phyloP scores from a whole-genome alignment of 92 coral and sea anemone species.

The Parazoanthus darwini region DNA sequence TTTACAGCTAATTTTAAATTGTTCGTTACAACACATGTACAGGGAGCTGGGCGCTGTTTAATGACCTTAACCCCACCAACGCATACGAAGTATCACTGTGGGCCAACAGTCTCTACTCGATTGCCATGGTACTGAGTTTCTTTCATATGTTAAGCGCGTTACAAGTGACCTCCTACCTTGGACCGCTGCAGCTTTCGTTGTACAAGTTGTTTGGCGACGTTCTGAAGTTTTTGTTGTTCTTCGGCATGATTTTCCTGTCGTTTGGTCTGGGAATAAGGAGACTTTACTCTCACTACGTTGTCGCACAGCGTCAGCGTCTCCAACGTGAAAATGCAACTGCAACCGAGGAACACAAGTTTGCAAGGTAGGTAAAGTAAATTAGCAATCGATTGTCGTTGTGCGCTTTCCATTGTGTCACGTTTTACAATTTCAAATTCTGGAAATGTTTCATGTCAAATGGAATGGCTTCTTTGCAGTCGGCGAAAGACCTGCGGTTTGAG shows the following conservation, averaged over 20 bases:
- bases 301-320: conserved; percentile 42
- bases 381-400: no score
- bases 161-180: conserved; percentile 59
- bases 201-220: no score
- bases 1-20: no score
- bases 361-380: not conserved
- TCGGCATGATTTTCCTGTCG: no score
- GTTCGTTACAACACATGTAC: no score
- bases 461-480: no score
- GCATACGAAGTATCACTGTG: not conserved
- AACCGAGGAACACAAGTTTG: not conserved
- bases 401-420: no score
- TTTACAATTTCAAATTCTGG: no score
- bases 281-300: conserved; percentile 76
- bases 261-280: no score
- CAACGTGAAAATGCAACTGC: not conserved
- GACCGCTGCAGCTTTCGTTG: conserved; percentile 78
- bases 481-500: no score
- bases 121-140: conserved; percentile 38
- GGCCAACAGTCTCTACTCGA: not conserved
- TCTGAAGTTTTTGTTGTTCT: no score
- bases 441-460: no score
- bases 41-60: not conserved
- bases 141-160: conserved; percentile 33
- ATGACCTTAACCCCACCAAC: not conserved